These are phyloP conservation scores for Anser brachyrhynchus DNA, from an alignment of 2,113 vertebrate genomes.

Conservation along the genomic window DNA sequence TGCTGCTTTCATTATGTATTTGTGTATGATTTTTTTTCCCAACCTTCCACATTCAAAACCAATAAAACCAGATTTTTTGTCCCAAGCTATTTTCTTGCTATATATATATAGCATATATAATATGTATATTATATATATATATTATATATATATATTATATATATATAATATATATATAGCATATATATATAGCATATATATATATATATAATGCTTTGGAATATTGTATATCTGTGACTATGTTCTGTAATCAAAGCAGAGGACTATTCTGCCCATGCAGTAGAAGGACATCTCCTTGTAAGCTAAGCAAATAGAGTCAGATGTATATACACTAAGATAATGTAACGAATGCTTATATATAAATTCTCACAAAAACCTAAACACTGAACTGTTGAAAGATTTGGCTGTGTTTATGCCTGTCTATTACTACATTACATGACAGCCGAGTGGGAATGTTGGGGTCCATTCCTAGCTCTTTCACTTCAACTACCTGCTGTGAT, in stretches of 20 bases:
- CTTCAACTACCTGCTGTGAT: neutral
- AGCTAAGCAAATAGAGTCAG: neutral
- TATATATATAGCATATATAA: too few relatives aligned
- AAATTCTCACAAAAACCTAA: neutral
- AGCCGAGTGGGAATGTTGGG: neutral
- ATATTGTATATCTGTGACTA: neutral
- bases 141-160: too few relatives aligned
- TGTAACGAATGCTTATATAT: neutral
- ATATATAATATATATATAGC: too few relatives aligned
- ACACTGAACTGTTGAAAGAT: neutral
- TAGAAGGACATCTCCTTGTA: neutral
- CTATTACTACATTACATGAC: too few relatives aligned
- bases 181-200: too few relatives aligned
- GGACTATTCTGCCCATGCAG: neutral
- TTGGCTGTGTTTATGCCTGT: accelerated
- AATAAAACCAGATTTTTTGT: neutral
- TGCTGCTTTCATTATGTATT: neutral
- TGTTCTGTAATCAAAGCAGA: neutral
- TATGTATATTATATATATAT: too few relatives aligned
- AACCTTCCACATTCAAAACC: neutral
- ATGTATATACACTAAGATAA: neutral
- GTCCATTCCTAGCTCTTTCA: neutral
- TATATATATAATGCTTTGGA: neutral
- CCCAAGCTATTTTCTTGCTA: neutral
- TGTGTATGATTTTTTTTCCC: neutral